Evolutionary conservation across 2,888 invertebrate genomes (phyloP).

Genomic region (Tiliacea aurago): DNA sequence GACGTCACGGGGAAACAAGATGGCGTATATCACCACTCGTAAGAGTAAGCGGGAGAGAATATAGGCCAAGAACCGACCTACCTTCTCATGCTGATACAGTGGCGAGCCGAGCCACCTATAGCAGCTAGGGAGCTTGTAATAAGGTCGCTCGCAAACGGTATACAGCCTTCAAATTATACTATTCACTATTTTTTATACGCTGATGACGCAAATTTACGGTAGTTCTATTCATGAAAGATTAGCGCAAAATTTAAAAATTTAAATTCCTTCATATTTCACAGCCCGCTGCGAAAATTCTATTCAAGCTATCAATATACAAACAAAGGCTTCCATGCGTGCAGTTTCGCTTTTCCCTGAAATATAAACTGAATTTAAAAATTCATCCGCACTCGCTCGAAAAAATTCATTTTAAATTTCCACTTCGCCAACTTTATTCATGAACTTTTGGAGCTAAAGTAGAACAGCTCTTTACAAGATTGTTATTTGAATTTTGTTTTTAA

Average conservation of each 20-base stretch:
- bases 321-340: slow-evolving; percentile 43
- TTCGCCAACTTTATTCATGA: slow-evolving; percentile 56
- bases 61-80: slow-evolving; percentile 90
- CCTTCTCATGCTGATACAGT: slow-evolving; percentile 83
- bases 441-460: slow-evolving; percentile 48
- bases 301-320: slow-evolving; percentile 44
- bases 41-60: slow-evolving; percentile 80
- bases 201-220: slow-evolving; percentile 56
- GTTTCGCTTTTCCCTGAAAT: slow-evolving; percentile 38
- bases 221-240: slow-evolving; percentile 33
- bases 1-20: slow-evolving; percentile 86
- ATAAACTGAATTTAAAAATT: slow-evolving; percentile 53
- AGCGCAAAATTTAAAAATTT: slow-evolving; percentile 20
- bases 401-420: slow-evolving; percentile 50
- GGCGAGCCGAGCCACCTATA: slow-evolving; percentile 79
- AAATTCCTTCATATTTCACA: slow-evolving; percentile 16
- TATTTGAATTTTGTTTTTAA: slow-evolving; percentile 42
- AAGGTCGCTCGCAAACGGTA: slow-evolving; percentile 75
- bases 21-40: slow-evolving; percentile 54
- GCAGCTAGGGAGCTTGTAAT: slow-evolving; percentile 76
- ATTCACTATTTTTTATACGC: slow-evolving; percentile 67
- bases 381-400: slow-evolving; percentile 44
- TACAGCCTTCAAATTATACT: slow-evolving; percentile 70
- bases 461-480: slow-evolving; percentile 50
- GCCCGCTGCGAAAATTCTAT: slow-evolving; percentile 12